Evolutionary conservation across 2,888 invertebrate genomes (phyloP).

Genomic region (Drosophila fulvimacula): DNA sequence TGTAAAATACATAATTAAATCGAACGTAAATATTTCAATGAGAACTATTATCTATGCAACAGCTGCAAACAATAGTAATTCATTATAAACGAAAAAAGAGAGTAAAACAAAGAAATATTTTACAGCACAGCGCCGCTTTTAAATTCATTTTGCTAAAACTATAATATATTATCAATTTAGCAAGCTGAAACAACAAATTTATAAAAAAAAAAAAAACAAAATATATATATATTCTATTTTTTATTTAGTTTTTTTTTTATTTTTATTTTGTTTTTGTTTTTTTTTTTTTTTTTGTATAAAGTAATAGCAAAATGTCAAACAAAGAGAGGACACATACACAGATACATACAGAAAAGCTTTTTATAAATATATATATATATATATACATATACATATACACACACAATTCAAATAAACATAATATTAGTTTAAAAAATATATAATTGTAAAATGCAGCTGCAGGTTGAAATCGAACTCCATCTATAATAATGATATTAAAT

Average conservation of each 20-base stretch:
- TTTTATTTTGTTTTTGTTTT: slow-evolving; percentile 24
- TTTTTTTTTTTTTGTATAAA: slow-evolving; percentile 47
- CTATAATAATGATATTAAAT: slow-evolving; percentile 30
- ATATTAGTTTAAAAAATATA: slow-evolving; percentile 42
- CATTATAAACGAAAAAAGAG: neutral
- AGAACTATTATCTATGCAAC: slow-evolving; percentile 38
- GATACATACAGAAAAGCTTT: slow-evolving; percentile 75
- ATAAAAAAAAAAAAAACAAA: too few species aligned
- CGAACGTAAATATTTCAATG: slow-evolving; percentile 11
- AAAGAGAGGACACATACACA: slow-evolving; percentile 36
- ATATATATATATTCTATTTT: slow-evolving; percentile 15
- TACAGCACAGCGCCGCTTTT: slow-evolving; percentile 44
- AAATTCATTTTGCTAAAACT: slow-evolving; percentile 30
- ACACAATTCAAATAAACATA: slow-evolving; percentile 42
- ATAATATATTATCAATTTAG: slow-evolving; percentile 24
- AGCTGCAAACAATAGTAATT: slow-evolving; percentile 13
- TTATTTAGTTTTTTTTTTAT: slow-evolving; percentile 11
- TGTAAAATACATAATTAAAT: slow-evolving; percentile 50
- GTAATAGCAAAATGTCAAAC: slow-evolving; percentile 69
- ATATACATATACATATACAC: slow-evolving; percentile 18
- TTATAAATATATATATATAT: slow-evolving; percentile 62
- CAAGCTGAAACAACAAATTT: slow-evolving; percentile 9
- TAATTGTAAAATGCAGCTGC: slow-evolving; percentile 53
- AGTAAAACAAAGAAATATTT: slow-evolving; percentile 18
- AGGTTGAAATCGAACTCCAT: slow-evolving; percentile 28